Evolutionary conservation across 2,888 invertebrate species (phyloP), one percentile per base, ranked within the genome.

Genomic region (Acrobasis suavella): DNA sequence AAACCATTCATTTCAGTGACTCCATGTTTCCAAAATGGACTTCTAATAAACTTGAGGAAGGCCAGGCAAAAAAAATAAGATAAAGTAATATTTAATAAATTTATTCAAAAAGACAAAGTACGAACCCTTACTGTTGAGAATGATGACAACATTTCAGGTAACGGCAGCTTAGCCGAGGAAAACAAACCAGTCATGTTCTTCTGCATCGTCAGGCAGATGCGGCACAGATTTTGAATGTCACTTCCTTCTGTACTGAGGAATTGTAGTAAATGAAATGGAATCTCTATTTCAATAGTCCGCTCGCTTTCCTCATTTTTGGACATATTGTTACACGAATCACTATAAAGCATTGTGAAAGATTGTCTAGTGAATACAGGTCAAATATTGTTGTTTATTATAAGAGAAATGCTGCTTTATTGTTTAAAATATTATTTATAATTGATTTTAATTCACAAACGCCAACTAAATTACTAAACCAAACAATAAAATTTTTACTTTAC

Each of bases 131-230:
- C 72, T 39, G 81, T 73, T 32, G 87, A 82, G 32, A 91, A 68
- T n/a, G 82, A 67, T 38, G 78, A 74, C 70, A 86, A 82, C 81
- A 91, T 89, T 64, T 86, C 77, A 17, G 75, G 70, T 38, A 89
- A 65, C 72, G 83, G 60, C 66, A 79, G 72, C 61, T 85, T 81
- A 64, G 81, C 72, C n/a, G 76, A 75, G 51, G 80, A 73, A 63
- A 85, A 69, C 59, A 87, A 65, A 2, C 91, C 82, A 70, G 80
- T 77, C 77, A 92, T 81, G 16, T 81, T 72, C 5, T 72, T 69
- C 58, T 71, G 81, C 66, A 76, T 82, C 69, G 72, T 68, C 50
- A 93, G 76, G 74, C 94, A 94, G 67, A 92, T 85, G 64, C 93
- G 82, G 69, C 94, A 94, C 60, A 92, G 72, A 67, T 81, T 86